Conservation (phyloP, 2,797 vertebrate species). For the Clarias fuscus region DNA sequence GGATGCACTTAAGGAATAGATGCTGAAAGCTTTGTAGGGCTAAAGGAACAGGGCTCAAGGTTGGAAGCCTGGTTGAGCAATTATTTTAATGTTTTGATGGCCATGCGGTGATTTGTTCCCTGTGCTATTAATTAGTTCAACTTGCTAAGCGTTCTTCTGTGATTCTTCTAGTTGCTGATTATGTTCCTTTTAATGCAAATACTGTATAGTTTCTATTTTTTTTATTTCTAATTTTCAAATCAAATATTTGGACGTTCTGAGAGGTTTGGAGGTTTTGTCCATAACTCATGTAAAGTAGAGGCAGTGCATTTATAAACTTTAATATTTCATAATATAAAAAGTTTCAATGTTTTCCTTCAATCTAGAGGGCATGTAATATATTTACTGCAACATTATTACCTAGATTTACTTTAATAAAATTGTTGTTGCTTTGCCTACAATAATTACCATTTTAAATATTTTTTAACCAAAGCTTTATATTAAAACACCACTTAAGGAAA, state of each 20-base stretch:
- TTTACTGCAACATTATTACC: background rate
- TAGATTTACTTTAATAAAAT: background rate
- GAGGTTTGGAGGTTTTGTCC: background rate
- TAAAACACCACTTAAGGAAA: background rate
- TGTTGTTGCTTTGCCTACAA: background rate
- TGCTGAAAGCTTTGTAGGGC: background rate
- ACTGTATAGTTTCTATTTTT: background rate
- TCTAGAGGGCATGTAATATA: background rate
- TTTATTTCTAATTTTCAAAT: background rate
- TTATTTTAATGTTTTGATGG: background rate
- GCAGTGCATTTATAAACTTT: background rate
- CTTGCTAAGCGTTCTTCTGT: background rate
- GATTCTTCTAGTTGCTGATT: background rate
- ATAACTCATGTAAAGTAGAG: background rate
- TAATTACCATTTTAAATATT: too few species aligned
- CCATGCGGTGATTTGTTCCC: background rate
- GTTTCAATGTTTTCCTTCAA: background rate
- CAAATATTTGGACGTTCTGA: background rate
- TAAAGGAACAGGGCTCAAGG: background rate
- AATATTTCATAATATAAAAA: background rate
- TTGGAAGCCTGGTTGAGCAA: background rate
- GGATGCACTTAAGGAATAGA: background rate
- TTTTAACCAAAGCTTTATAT: too few species aligned
- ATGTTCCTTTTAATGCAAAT: background rate
- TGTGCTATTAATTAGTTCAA: background rate